A percentile compares a stretch with the other conserved stretches of the same genome.
phyloP scores from a whole-genome alignment of 2,797 vertebrate species.

The Bothrops alternatus region DNA sequence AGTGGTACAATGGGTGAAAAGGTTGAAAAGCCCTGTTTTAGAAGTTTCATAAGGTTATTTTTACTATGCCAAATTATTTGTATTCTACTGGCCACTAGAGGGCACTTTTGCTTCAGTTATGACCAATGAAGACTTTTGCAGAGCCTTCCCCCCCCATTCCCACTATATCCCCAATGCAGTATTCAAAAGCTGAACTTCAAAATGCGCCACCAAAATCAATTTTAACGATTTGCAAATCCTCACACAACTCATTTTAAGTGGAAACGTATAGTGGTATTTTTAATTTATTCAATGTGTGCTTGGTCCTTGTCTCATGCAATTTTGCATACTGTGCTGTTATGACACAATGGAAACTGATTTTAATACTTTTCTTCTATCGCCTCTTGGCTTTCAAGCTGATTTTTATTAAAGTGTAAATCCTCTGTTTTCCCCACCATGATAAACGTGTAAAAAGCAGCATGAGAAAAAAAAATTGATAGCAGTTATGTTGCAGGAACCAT shows the following conservation, averaged over 20 bases:
- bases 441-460: background rate
- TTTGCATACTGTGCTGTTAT: background rate
- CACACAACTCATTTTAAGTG: background rate
- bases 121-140: background rate
- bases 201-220: background rate
- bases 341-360: background rate
- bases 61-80: background rate
- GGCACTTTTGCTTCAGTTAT: constrained; percentile 41
- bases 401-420: background rate
- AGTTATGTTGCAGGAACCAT: background rate
- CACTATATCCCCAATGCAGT: background rate
- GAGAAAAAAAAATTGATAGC: background rate
- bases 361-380: background rate
- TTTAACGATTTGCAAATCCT: background rate
- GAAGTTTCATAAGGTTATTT: background rate
- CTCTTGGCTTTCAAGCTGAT: background rate
- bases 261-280: background rate
- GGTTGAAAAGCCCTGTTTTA: background rate
- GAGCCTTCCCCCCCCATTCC: background rate
- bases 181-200: background rate
- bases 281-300: background rate
- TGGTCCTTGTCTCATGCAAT: background rate
- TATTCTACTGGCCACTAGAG: constrained; percentile 57
- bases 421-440: background rate
- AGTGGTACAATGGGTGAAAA: too few relatives aligned